A percentile compares a stretch with the other conserved stretches of the same genome.
Evolutionary conservation across 2,113 vertebrate species (phyloP).

Genomic region (Rhadina sibilatrix): DNA sequence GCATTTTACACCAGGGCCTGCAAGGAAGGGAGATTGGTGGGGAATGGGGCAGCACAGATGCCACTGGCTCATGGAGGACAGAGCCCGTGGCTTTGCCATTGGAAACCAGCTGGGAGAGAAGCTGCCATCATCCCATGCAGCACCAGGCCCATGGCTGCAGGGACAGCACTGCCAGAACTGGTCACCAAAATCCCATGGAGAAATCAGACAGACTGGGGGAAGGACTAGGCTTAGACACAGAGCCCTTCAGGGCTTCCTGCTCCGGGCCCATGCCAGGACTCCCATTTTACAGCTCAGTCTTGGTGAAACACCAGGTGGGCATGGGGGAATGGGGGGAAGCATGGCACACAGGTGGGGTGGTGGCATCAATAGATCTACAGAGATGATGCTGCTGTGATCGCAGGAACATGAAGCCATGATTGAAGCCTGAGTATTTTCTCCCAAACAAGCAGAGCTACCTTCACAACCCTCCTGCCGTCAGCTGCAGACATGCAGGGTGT

Average conservation of each 20-base stretch:
- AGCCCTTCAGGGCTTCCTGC: not conserved
- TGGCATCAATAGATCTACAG: not conserved
- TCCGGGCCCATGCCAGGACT: rapidly evolving
- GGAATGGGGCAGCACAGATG: not conserved
- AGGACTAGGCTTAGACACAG: rapidly evolving
- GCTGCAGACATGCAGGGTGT: rapidly evolving
- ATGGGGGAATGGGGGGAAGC: rapidly evolving
- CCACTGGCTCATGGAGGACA: not conserved
- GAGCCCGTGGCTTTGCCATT: not conserved
- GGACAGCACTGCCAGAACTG: not conserved
- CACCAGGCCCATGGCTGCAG: rapidly evolving
- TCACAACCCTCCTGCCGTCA: not conserved
- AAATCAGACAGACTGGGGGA: not conserved
- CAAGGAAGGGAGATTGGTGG: not conserved
- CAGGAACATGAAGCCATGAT: not conserved
- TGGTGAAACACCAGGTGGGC: not conserved
- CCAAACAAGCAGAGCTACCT: not conserved
- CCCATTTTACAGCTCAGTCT: not conserved
- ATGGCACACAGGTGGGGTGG: not conserved
- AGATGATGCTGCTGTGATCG: not conserved
- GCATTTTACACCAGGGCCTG: conserved; percentile 53
- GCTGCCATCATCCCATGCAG: not conserved
- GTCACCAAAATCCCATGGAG: not conserved
- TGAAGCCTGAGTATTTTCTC: not conserved
- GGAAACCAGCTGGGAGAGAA: not conserved